Evolutionary conservation across 2,797 vertebrate genomes (phyloP).

Genomic region (Forpus xanthops): DNA sequence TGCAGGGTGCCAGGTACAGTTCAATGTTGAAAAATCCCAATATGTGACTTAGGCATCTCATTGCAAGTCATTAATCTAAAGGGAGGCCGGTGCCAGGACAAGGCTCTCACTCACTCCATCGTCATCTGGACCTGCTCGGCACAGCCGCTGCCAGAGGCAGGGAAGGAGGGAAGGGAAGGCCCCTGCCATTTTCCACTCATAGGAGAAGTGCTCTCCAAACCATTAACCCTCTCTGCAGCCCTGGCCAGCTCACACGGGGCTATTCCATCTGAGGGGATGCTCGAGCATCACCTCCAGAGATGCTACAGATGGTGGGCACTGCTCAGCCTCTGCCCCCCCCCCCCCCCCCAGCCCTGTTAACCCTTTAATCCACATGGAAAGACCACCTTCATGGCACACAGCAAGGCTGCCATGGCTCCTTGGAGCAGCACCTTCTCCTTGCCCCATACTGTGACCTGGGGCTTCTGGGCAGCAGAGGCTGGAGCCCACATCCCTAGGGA

Average conservation of each 20-base stretch:
- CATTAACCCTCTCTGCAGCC: slow-evolving; percentile 9
- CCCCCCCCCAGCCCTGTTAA: rapidly evolving
- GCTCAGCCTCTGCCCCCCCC: not conserved
- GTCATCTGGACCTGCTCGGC: not conserved
- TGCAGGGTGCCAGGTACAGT: slow-evolving; percentile 59
- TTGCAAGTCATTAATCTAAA: slow-evolving; percentile 55
- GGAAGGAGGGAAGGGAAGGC: slow-evolving; percentile 18
- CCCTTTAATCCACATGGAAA: rapidly evolving
- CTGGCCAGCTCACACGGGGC: rapidly evolving
- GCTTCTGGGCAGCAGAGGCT: not conserved
- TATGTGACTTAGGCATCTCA: slow-evolving; percentile 57
- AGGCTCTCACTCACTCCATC: slow-evolving; percentile 36
- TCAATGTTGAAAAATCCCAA: slow-evolving; percentile 52
- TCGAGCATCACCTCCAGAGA: not conserved
- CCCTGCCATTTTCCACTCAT: slow-evolving; percentile 30
- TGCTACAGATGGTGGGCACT: rapidly evolving
- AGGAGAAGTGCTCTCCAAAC: not conserved
- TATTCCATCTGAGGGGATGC: not conserved
- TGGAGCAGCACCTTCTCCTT: not conserved
- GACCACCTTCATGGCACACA: not conserved
- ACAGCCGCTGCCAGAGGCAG: not conserved
- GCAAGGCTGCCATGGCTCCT: not conserved
- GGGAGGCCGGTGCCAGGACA: slow-evolving; percentile 44
- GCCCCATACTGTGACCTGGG: not conserved
- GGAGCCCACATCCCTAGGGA: rapidly evolving